These are phyloP conservation scores for Gymnothorax javanicus DNA, from an alignment of 2,797 vertebrate genomes.

Conservation along the genomic window DNA sequence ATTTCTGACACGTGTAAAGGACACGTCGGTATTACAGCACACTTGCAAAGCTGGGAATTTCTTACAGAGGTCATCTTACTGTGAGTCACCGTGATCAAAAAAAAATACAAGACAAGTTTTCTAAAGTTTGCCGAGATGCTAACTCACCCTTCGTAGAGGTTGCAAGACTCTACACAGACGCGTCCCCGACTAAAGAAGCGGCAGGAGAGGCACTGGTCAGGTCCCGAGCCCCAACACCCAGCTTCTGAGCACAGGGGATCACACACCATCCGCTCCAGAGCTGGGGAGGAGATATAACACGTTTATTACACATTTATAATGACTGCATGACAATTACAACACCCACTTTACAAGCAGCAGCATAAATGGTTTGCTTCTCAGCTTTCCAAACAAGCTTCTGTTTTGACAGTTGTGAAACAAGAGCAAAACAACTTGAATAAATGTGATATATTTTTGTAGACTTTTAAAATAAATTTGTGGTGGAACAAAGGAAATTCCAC, in stretches of 20 bases:
- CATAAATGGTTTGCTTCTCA: neutral
- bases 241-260: constrained; percentile 87
- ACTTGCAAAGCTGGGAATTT: constrained; percentile 3
- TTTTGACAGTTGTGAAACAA: neutral
- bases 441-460: neutral
- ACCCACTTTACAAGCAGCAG: neutral
- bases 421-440: neutral
- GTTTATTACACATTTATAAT: neutral
- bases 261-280: constrained; percentile 86
- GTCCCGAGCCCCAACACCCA: constrained; percentile 93
- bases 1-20: constrained; percentile 28
- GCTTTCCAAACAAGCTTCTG: neutral
- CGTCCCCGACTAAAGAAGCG: constrained; percentile 86
- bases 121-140: neutral
- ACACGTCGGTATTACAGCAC: constrained; percentile 30
- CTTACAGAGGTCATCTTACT: neutral
- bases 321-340: neutral
- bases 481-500: neutral
- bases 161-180: constrained; percentile 88
- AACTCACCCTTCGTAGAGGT: constrained; percentile 90
- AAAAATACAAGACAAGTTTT: neutral
- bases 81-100: too few species aligned
- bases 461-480: neutral
- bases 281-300: constrained; percentile 63
- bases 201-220: constrained; percentile 93